phyloP scores from a whole-genome alignment of 2,113 vertebrate species.

The Thomomys bottae region DNA sequence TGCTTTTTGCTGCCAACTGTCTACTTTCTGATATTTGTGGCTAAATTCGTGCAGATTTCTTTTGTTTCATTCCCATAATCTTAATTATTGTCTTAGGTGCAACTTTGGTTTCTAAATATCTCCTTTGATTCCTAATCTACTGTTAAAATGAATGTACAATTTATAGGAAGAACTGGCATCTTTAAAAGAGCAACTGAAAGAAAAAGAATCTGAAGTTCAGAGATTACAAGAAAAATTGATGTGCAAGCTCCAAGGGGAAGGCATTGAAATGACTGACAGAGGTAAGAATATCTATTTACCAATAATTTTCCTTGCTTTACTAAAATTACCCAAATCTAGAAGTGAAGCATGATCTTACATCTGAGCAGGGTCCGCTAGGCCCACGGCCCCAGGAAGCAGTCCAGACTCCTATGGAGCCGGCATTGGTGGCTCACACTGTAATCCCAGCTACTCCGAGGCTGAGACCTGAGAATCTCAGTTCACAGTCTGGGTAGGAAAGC shows the following conservation, averaged over 20 bases:
- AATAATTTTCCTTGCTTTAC: not conserved
- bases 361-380: not conserved
- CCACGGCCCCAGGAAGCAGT: too few relatives aligned
- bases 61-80: slow-evolving; percentile 38
- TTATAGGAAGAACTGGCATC: slow-evolving; percentile 92
- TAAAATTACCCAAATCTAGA: not conserved
- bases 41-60: slow-evolving; percentile 38
- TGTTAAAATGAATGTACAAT: slow-evolving; percentile 6
- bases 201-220: slow-evolving; percentile 91
- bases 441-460: too few relatives aligned
- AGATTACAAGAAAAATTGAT: slow-evolving; percentile 91
- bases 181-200: slow-evolving; percentile 93
- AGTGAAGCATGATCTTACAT: not conserved
- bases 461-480: too few relatives aligned
- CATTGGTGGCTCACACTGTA: too few relatives aligned
- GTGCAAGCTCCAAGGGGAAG: slow-evolving; percentile 87
- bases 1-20: slow-evolving; percentile 9
- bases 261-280: slow-evolving; percentile 88
- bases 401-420: not conserved
- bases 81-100: not conserved
- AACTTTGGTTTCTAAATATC: not conserved
- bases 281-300: slow-evolving; percentile 83
- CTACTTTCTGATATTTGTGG: slow-evolving; percentile 45
- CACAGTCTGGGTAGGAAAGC: too few relatives aligned
- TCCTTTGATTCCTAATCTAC: not conserved